A percentile compares a stretch with the other conserved stretches of the same genome.
These are phyloP conservation scores for Pecten maximus DNA, from an alignment of 2,888 invertebrate species.

Conservation along the genomic window DNA sequence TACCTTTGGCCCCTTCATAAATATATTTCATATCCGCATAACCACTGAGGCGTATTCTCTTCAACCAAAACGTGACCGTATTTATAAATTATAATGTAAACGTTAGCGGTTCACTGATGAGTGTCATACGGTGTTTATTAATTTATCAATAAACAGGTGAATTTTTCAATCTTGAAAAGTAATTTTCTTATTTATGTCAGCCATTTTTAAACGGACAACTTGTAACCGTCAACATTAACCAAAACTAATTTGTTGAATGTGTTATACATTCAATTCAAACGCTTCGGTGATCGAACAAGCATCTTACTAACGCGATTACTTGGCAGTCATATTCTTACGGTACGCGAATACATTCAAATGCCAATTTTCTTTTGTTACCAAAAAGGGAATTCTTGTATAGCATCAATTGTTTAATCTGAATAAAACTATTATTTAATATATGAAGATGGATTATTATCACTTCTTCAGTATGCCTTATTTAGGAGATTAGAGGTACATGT, in stretches of 20 bases:
- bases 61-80: not conserved
- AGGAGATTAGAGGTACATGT: too few species aligned
- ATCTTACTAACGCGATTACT: not conserved
- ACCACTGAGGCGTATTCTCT: not conserved
- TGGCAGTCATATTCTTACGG: not conserved
- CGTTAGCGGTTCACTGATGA: not conserved
- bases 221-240: not conserved
- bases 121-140: slow-evolving; percentile 13
- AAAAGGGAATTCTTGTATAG: not conserved
- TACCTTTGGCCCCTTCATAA: not conserved
- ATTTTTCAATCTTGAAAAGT: not conserved
- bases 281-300: slow-evolving; percentile 16
- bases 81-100: not conserved
- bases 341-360: not conserved
- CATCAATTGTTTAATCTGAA: not conserved
- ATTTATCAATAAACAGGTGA: slow-evolving; percentile 15
- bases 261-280: not conserved
- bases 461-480: not conserved
- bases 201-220: not conserved
- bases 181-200: not conserved
- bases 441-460: not conserved
- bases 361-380: not conserved
- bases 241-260: not conserved
- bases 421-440: not conserved
- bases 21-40: not conserved